phyloP scores from a whole-genome alignment of 1,140 invertebrate species.

The Pachyrhynchus sulphureomaculatus region DNA sequence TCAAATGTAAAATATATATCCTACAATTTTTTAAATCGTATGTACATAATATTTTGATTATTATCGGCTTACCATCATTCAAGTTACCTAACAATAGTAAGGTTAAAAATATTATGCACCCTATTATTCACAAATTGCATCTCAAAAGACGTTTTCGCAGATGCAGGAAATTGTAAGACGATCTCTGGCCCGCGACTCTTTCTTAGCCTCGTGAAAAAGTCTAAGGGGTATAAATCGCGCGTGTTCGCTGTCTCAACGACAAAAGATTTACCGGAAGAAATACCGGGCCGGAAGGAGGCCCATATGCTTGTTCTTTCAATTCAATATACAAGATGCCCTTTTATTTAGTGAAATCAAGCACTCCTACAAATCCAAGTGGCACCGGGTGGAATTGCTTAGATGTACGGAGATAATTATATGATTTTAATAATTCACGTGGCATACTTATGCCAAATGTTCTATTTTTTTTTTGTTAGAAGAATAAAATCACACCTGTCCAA shows the following conservation, averaged over 20 bases:
- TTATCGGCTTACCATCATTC: no score
- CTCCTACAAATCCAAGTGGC: slow-evolving; percentile 6
- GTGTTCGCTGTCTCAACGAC: slow-evolving; percentile 12
- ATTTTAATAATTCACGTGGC: neutral
- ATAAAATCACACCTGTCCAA: no score
- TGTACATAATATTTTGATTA: no score
- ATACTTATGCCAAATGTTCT: no score
- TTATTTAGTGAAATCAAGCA: slow-evolving; percentile 15
- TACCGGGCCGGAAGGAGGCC: slow-evolving; percentile 25
- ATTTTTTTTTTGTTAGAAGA: no score
- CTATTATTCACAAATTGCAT: no score
- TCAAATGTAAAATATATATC: no score
- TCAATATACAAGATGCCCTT: slow-evolving; percentile 10
- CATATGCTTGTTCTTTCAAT: slow-evolving; percentile 19
- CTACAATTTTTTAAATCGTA: no score
- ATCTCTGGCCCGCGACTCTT: slow-evolving; percentile 14
- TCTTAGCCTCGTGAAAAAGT: slow-evolving; percentile 2
- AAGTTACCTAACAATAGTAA: no score
- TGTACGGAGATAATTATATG: neutral
- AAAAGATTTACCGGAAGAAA: slow-evolving; percentile 31
- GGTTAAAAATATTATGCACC: no score
- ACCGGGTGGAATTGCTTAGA: neutral
- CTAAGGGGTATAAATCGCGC: slow-evolving; percentile 21
- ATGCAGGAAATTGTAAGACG: slow-evolving; percentile 31
- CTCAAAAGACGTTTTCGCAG: slow-evolving; percentile 10